These are phyloP conservation scores for Hirtodrosophila histrioides DNA, from an alignment of 2,888 invertebrate species.

Conservation along the genomic window DNA sequence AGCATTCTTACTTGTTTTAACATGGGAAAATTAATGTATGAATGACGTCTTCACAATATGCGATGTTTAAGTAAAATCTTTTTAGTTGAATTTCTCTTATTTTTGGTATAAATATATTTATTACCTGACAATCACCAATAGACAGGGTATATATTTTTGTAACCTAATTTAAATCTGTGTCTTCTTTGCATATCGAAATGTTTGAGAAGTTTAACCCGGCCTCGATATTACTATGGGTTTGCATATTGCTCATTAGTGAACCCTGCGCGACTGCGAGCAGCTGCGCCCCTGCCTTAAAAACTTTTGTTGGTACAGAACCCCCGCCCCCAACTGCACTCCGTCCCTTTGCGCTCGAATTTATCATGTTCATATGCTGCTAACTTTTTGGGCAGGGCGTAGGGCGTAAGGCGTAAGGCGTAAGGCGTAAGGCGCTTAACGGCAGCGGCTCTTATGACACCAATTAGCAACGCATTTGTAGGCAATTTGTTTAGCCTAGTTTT, in stretches of 20 bases:
- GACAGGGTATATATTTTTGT: too few relatives aligned
- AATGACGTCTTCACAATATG: too few relatives aligned
- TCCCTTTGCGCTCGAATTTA: constrained; percentile 60
- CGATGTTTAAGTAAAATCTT: too few relatives aligned
- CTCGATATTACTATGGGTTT: neutral
- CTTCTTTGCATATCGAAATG: too few relatives aligned
- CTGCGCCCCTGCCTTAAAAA: constrained; percentile 40
- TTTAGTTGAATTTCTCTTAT: too few relatives aligned
- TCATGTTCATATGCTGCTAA: constrained; percentile 70
- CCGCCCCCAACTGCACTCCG: neutral
- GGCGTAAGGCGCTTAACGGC: constrained; percentile 60
- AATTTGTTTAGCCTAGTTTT: constrained; percentile 64
- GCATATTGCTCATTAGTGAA: constrained; percentile 7
- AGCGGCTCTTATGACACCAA: constrained; percentile 45
- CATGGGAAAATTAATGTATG: too few relatives aligned
- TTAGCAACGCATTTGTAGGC: constrained; percentile 70
- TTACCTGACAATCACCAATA: too few relatives aligned
- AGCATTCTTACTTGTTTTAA: too few relatives aligned
- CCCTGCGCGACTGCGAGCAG: constrained; percentile 19
- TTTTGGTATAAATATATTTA: too few relatives aligned
- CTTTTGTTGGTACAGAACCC: constrained; percentile 11
- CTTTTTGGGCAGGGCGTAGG: constrained; percentile 1
- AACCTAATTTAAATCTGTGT: too few relatives aligned
- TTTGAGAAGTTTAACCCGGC: neutral
- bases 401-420: constrained; percentile 43